Base-by-base conservation (phyloP, 2,797 vertebrate genomes). In the Trachurus trachurus region DNA sequence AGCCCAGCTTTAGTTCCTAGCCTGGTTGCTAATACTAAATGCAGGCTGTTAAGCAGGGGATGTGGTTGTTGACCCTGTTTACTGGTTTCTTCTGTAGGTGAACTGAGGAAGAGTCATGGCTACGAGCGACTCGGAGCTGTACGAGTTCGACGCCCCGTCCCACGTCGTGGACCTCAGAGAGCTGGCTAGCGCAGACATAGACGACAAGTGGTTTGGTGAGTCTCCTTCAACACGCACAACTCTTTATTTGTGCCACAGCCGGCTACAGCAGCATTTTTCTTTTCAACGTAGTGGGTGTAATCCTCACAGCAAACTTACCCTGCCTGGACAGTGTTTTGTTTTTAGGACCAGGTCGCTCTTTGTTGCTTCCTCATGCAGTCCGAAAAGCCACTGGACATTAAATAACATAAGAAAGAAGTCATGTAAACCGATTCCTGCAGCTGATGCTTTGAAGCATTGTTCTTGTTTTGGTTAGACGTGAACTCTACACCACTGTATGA, bases 141-240 rank as follows among this genome's bases (percentile, higher is more conserved):
- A 96, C 52, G 90, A 94, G 2, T 99, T 92, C 19, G 97, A 99
- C 47, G 97, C 96, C 1, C 98, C 97, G 0, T 94, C 90, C 0
- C 85, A 94, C n/a, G 94, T 94, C 2, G 92, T 97, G 0, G 84
- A 97, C 75, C 96, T 98, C 34, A 89, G 91, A 0, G 80, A 93
- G 11, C 72, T 96, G 76, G 75, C 90, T 0, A 78, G 89, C 0
- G 93, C 64, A 0, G 94, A 91, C 31, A 80, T 81, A 6, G 84
- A 95, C 9, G 97, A 99, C 54, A 56, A 89, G 1, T 99, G 98
- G 98, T 99, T 99, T 85, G 98, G 98, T 99, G 82, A 94, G 88
- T 67, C 37, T 37, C 0, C 17, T 0, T 31, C 7, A 0, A 1
- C 5, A 1, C 9, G 7, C 2, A 9, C 9, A 9, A 17, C 2